A percentile compares a stretch with the other conserved stretches of the same genome.
Conservation (phyloP, 2,113 vertebrate species). For the Passer domesticus region DNA sequence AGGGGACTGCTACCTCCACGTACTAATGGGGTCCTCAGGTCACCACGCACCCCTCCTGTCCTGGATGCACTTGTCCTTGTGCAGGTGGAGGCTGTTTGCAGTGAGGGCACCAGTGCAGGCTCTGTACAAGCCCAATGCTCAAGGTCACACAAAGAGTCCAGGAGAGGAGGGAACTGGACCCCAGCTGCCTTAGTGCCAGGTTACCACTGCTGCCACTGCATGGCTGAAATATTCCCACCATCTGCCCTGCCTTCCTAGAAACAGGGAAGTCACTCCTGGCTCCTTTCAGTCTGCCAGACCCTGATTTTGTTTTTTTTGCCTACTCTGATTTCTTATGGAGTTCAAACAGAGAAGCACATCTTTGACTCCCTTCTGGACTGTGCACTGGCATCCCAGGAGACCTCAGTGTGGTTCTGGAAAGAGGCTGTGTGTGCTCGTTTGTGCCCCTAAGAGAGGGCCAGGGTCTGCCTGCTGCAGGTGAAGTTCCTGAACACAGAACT, state of each 20-base stretch:
- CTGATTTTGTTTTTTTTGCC: neutral
- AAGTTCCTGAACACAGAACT: neutral
- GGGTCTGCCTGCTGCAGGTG: neutral
- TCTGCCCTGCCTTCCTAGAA: constrained; percentile 12
- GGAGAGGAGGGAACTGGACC: neutral
- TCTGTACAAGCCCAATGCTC: neutral
- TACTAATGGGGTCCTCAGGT: neutral
- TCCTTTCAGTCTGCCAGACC: neutral
- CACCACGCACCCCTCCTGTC: neutral
- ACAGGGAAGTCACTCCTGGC: neutral
- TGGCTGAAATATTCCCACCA: constrained; percentile 15
- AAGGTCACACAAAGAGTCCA: neutral
- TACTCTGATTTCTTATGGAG: neutral
- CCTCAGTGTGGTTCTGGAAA: neutral
- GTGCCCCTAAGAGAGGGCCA: neutral
- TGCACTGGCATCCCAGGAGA: neutral
- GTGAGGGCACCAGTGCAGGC: neutral
- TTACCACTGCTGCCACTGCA: neutral
- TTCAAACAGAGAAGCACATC: neutral
- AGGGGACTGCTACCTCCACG: neutral
- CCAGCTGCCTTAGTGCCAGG: neutral
- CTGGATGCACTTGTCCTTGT: neutral
- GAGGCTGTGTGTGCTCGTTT: neutral
- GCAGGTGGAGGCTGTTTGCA: neutral
- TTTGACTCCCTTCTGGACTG: neutral